Evolutionary conservation across 2,797 vertebrate species (phyloP).

Genomic region (Dallia pectoralis): DNA sequence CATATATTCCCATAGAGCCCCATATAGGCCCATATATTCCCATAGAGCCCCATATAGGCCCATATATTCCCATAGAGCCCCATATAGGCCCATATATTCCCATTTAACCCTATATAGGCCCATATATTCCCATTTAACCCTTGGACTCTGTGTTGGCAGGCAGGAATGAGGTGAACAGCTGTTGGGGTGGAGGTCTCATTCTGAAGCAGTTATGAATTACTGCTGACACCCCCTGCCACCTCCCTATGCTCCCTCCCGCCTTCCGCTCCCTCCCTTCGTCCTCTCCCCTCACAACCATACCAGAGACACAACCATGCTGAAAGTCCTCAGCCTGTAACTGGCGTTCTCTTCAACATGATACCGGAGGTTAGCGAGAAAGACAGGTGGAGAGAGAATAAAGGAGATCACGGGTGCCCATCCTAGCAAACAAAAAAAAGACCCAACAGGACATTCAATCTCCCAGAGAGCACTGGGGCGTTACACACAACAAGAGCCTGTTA

Average conservation of each 20-base stretch:
- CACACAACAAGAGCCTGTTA: constrained; percentile 51
- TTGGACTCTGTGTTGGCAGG: not conserved
- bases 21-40: no score
- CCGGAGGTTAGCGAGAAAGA: constrained; percentile 66
- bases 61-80: not conserved
- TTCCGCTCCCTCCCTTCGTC: not conserved
- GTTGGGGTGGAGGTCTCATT: not conserved
- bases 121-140: not conserved
- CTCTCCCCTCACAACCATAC: not conserved
- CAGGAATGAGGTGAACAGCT: not conserved
- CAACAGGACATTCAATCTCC: constrained; percentile 43
- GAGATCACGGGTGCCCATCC: constrained; percentile 6
- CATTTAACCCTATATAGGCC: not conserved
- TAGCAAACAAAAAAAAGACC: constrained; percentile 28
- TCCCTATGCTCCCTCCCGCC: no score
- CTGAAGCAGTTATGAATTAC: constrained; percentile 4
- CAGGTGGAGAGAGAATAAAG: constrained; percentile 31
- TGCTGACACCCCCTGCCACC: not conserved
- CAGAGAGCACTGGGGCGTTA: constrained; percentile 48
- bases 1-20: no score
- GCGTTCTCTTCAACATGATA: constrained; percentile 11
- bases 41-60: not conserved
- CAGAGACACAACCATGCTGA: constrained; percentile 1
- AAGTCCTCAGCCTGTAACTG: not conserved
- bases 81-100: not conserved